Base-by-base conservation (phyloP, 1,140 invertebrate genomes). In the Apis cerana region DNA sequence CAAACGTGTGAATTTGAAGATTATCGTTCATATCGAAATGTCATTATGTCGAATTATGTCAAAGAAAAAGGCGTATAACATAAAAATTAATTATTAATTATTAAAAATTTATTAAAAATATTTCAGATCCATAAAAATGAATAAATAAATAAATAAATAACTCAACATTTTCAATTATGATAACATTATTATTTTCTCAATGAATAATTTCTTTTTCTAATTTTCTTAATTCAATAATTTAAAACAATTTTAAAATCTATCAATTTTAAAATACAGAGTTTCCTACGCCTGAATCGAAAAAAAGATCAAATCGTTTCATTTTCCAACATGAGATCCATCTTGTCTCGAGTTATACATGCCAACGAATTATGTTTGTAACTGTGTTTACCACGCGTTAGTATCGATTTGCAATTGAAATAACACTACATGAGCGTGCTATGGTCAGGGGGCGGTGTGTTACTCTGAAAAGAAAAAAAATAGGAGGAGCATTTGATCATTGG, bases 401-500 rank as follows among this genome's bases (percentile, higher is more conserved):
- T 87, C 71, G 88, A 89, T 89, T 85, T 74, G 81, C 64, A 87
- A 89, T 89, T 80, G 69, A 84, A 89, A 89, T 89, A 85, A 89
- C 78, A 54, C 69, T 68, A 69, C 74, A 54, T 17, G 27, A 77
- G 79, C 17, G 48, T 71, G 75, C 43, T 15, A 65, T 67, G 59
- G 75, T 75, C 75, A 78, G 70, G 59, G 76, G 87, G 81, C 84
- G 80, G 84, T 79, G 70, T 79, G 76, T 84, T 76, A n/a, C 54
- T 64, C 23, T 70, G 48, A 67, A 64, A 43, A 83, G 79, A 77
- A 78, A 82, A 89, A 43, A 83, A 86, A 72, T 84, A 77, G 82
- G 84, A 85, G 86, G 76, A 87, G 74, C 69, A 54, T 72, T 74
- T 75, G 67, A 75, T 64, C 56, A 72, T 1, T n/a, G 56, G 7